These are phyloP conservation scores for Drosophila longiperda DNA, from an alignment of 2,888 invertebrate genomes.

Conservation along the genomic window DNA sequence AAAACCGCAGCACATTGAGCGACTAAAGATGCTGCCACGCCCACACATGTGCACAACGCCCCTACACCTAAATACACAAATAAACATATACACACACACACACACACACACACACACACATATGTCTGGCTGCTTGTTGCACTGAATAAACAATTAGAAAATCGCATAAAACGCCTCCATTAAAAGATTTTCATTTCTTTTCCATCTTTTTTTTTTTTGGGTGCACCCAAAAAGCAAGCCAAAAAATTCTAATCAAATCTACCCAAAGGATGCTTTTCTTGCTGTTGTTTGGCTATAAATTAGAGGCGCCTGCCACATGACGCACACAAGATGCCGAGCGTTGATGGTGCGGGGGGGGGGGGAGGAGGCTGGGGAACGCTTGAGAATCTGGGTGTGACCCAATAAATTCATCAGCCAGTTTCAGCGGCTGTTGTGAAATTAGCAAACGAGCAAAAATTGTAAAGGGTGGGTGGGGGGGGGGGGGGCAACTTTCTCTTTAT, in stretches of 20 bases:
- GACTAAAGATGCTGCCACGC: conserved; percentile 64
- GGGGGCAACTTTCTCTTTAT: neutral
- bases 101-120: neutral
- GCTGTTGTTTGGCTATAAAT: conserved; percentile 42
- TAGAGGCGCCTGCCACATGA: conserved; percentile 57
- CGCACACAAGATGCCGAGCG: conserved; percentile 43
- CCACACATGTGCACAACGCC: conserved; percentile 10
- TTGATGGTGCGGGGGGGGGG: neutral
- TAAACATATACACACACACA: neutral
- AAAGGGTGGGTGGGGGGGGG: neutral
- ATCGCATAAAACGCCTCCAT: conserved; percentile 76
- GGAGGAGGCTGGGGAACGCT: neutral
- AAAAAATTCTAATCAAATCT: conserved; percentile 27
- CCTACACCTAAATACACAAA: conserved; percentile 15
- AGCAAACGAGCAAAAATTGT: conserved; percentile 13
- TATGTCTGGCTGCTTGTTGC: conserved; percentile 51
- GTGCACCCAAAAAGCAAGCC: conserved; percentile 30
- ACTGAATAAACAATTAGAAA: conserved; percentile 63
- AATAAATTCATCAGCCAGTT: conserved; percentile 59
- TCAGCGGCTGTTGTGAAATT: conserved; percentile 37
- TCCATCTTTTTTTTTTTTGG: conserved; percentile 10
- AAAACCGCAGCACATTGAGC: conserved; percentile 52
- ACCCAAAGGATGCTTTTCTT: neutral
- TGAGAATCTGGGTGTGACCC: conserved; percentile 40
- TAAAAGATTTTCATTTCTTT: conserved; percentile 53